phyloP scores from a whole-genome alignment of 1,140 invertebrate species.

The Phortica variegata region DNA sequence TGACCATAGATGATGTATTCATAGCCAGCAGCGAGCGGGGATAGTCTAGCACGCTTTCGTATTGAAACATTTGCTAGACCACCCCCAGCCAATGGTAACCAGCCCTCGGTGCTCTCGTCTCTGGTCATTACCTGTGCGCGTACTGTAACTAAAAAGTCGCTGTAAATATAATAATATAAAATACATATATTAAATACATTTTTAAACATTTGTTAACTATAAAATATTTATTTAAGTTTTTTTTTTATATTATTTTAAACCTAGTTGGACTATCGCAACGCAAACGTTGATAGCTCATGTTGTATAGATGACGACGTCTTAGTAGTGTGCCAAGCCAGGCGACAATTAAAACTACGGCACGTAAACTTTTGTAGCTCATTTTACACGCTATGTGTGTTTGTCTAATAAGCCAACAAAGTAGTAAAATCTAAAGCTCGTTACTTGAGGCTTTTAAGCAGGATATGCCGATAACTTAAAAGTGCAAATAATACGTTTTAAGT shows the following conservation, averaged over 20 bases:
- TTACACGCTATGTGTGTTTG: no score
- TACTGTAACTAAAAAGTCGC: constrained; percentile 92
- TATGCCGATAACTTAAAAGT: not conserved
- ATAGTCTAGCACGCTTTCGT: constrained; percentile 66
- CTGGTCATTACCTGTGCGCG: constrained; percentile 97
- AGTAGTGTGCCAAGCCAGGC: no score
- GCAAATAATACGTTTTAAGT: no score
- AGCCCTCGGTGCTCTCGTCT: constrained; percentile 94
- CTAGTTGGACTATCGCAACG: not conserved
- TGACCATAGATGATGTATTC: constrained; percentile 92
- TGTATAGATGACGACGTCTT: not conserved
- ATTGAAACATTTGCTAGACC: constrained; percentile 91
- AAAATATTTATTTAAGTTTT: not conserved
- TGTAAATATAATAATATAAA: constrained; percentile 59
- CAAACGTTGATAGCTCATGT: not conserved
- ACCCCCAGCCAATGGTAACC: constrained; percentile 91
- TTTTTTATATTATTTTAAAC: not conserved
- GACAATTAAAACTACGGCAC: no score
- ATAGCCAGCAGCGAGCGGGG: constrained; percentile 57
- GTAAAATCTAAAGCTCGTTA: no score
- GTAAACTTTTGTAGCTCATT: no score
- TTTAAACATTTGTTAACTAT: not conserved
- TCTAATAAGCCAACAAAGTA: no score
- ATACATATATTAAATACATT: constrained; percentile 7
- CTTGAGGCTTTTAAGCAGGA: no score